A percentile compares a stretch with the other conserved stretches of the same genome.
These are phyloP conservation scores for Toxotes jaculatrix DNA, from an alignment of 2,113 vertebrate species.

Conservation along the genomic window DNA sequence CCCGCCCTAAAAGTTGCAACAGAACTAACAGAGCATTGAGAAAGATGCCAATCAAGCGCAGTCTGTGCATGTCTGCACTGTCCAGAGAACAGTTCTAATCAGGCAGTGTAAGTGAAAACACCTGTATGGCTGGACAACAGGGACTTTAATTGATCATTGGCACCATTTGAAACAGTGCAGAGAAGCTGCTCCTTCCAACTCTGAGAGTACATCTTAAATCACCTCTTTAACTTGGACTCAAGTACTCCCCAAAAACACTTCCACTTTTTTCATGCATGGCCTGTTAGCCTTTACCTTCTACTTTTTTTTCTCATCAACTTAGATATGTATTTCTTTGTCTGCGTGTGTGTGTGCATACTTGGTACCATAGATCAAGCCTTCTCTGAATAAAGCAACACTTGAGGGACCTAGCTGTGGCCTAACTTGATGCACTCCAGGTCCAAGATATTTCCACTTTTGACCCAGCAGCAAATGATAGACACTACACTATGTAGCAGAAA, in stretches of 20 bases:
- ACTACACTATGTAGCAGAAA: constrained; percentile 35
- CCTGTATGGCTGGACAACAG: not conserved
- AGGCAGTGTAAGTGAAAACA: not conserved
- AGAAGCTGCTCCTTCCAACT: not conserved
- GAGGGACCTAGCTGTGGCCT: constrained; percentile 2
- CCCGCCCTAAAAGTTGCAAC: not conserved
- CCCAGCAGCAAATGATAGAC: constrained; percentile 42
- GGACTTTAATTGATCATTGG: not conserved
- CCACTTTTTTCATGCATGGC: not conserved
- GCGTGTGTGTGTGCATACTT: constrained; percentile 1
- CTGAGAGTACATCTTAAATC: not conserved
- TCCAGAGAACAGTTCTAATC: not conserved
- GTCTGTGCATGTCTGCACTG: not conserved
- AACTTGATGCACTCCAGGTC: constrained; percentile 21
- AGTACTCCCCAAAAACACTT: too few relatives aligned
- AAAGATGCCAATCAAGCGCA: not conserved
- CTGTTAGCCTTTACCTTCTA: not conserved
- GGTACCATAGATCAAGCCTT: not conserved
- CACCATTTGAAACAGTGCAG: not conserved
- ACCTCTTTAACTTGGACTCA: not conserved
- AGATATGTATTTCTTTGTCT: not conserved
- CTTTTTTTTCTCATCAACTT: not conserved
- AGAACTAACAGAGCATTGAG: not conserved
- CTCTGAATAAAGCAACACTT: constrained; percentile 26
- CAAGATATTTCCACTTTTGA: constrained; percentile 36